Evolutionary conservation across 2,888 invertebrate species (phyloP), one percentile per base, ranked within the genome.

Genomic region (Melinopterus prodromus): DNA sequence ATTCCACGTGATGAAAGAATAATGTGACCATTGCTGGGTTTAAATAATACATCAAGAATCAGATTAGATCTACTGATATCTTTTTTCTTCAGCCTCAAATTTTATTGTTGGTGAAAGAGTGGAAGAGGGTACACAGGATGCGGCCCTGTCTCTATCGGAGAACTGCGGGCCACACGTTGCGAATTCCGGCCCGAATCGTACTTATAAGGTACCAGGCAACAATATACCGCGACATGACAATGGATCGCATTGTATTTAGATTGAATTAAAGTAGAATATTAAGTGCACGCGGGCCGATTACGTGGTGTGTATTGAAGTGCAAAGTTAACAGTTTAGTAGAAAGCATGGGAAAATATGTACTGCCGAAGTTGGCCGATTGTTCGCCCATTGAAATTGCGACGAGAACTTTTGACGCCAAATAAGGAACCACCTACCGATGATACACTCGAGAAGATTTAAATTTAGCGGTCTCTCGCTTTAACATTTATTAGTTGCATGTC

Each of bases 191-290:
- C 36, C 35, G 26, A 35, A 35, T 37, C 74, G 74, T 37, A 74
- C 74, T 74, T 74, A 74, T 74, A 74, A 74, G 74, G 74, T 74
- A 74, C 74, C 53, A 37, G 74, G 35, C 36, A 37, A 74, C 74
- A 74, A 74, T 74, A 37, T 74, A 37, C 74, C 26, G 74, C 53
- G 74, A 74, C 74, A 74, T 74, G 74, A 74, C 74, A 74, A 74
- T 74, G 74, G 74, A 74, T 74, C 74, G 74, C 74, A 74, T 74
- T 74, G 74, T 74, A 74, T 74, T 74, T 74, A 74, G 74, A 74
- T 74, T 74, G 74, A 74, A 74, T 74, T 74, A 74, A 74, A 35
- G 74, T n/a, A 74, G 74, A 74, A 74, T 74, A 74, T 74, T 74
- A 74, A 74, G 74, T 36, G 74, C 74, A n/a, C 74, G 36, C 74